Evolutionary conservation across 1,140 invertebrate species (phyloP).

Genomic region (Drosophila nasuta): DNA sequence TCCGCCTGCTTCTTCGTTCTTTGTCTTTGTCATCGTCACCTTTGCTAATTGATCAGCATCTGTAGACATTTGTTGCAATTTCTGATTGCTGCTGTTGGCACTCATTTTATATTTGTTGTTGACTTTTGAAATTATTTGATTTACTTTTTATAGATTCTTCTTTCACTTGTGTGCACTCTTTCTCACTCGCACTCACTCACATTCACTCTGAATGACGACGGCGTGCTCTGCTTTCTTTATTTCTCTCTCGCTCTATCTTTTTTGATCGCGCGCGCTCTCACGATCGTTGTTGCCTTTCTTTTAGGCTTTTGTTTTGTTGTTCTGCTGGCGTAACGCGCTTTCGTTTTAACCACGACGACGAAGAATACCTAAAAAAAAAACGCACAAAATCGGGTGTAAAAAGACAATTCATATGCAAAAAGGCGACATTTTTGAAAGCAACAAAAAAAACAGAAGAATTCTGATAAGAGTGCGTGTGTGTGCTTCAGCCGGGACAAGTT

Average conservation of each 20-base stretch:
- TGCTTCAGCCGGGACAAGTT: conserved; percentile 55
- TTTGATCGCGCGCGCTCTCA: conserved; percentile 3
- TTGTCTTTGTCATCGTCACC: background rate
- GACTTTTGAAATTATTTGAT: conserved; percentile 9
- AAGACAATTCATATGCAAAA: conserved; percentile 58
- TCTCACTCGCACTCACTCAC: conserved; percentile 40
- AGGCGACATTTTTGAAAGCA: conserved; percentile 21
- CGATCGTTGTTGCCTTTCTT: conserved; percentile 31
- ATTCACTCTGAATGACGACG: conserved; percentile 8
- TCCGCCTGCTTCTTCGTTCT: conserved; percentile 9
- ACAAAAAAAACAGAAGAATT: background rate
- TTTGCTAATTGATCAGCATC: conserved; percentile 10
- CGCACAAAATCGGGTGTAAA: conserved; percentile 12
- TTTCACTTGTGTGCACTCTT: conserved; percentile 49
- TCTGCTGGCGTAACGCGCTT: conserved; percentile 50
- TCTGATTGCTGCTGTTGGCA: conserved; percentile 45
- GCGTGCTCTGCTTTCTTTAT: conserved; percentile 29
- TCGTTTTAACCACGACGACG: conserved; percentile 66
- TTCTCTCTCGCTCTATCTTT: conserved; percentile 4
- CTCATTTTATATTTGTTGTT: conserved; percentile 59
- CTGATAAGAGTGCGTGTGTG: conserved; percentile 5
- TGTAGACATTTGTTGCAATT: conserved; percentile 7
- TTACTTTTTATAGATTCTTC: conserved; percentile 25
- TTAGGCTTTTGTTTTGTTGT: conserved; percentile 9
- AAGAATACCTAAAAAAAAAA: conserved; percentile 53